Percentiles rank a stretch among this genome's conserved stretches.
phyloP scores from a whole-genome alignment of 2,888 invertebrate genomes.

The Lasius platythorax region DNA sequence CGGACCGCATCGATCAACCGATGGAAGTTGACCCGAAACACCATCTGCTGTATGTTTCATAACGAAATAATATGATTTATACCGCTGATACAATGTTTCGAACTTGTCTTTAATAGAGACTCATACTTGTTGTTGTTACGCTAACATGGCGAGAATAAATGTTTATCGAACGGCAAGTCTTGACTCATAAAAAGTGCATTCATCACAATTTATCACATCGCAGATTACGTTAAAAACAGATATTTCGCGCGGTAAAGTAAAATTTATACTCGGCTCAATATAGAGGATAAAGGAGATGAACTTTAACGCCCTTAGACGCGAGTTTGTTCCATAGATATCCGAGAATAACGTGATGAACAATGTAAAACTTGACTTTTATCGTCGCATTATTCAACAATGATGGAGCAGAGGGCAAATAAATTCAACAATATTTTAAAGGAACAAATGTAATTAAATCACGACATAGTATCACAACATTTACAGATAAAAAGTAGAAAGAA shows the following conservation, averaged over 20 bases:
- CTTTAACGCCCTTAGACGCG: conserved; percentile 61
- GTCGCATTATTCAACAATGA: conserved; percentile 6
- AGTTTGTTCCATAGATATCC: conserved; percentile 55
- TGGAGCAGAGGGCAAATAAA: background rate
- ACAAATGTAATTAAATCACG: background rate
- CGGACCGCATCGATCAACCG: conserved; percentile 49
- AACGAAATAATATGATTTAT: conserved; percentile 47
- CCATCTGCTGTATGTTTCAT: conserved; percentile 52
- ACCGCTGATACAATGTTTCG: conserved; percentile 32
- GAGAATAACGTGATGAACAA: conserved; percentile 65
- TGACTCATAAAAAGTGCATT: conserved; percentile 64
- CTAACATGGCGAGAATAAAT: conserved; percentile 33
- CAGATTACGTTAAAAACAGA: conserved; percentile 64
- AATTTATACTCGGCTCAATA: conserved; percentile 68
- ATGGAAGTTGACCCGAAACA: conserved; percentile 35
- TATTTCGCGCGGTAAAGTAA: conserved; percentile 66
- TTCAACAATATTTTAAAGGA: background rate
- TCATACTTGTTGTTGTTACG: conserved; percentile 29
- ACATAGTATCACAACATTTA: background rate
- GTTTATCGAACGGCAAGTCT: conserved; percentile 53
- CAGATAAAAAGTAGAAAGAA: background rate
- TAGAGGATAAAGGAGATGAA: conserved; percentile 65
- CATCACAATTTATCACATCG: conserved; percentile 54
- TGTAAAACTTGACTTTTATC: conserved; percentile 56
- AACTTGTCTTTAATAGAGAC: conserved; percentile 52